These are phyloP conservation scores for Mimumesa dahlbomi DNA, from an alignment of 2,888 invertebrate genomes.

Conservation along the genomic window DNA sequence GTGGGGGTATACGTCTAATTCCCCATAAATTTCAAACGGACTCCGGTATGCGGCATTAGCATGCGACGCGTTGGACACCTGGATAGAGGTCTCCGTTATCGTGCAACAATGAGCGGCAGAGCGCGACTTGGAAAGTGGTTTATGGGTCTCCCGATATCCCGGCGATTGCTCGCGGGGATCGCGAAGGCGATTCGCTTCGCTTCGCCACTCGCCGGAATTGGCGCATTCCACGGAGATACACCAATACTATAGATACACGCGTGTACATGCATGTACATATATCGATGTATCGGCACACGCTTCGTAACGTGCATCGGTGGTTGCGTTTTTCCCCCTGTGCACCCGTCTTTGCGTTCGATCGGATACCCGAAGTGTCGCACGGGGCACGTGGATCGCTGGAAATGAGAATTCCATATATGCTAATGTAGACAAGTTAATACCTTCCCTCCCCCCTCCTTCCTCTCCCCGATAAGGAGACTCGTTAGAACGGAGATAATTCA, in stretches of 20 bases:
- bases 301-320: not conserved
- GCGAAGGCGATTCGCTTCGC: constrained; percentile 44
- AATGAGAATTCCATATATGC: constrained; percentile 50
- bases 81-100: constrained; percentile 55
- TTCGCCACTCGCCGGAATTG: constrained; percentile 51
- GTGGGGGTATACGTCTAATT: constrained; percentile 13
- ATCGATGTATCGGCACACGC: constrained; percentile 25
- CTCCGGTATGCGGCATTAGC: constrained; percentile 52
- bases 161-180: constrained; percentile 38
- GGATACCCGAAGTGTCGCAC: constrained; percentile 37
- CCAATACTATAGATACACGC: constrained; percentile 7
- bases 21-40: constrained; percentile 48
- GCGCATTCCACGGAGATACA: constrained; percentile 49
- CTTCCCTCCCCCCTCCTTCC: too few relatives aligned
- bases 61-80: constrained; percentile 50
- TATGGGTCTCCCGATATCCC: constrained; percentile 45
- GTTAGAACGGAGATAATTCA: constrained; percentile 45
- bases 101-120: constrained; percentile 56
- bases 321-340: not conserved
- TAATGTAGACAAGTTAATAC: constrained; percentile 58
- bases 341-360: constrained; percentile 12
- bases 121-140: constrained; percentile 61
- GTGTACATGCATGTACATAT: constrained; percentile 8
- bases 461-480: constrained; percentile 43
- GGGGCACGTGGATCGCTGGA: constrained; percentile 32